A percentile compares a stretch with the other conserved stretches of the same genome.
These are phyloP conservation scores for Monoplex corrugatus DNA, from an alignment of 2,888 invertebrate genomes.

Conservation along the genomic window DNA sequence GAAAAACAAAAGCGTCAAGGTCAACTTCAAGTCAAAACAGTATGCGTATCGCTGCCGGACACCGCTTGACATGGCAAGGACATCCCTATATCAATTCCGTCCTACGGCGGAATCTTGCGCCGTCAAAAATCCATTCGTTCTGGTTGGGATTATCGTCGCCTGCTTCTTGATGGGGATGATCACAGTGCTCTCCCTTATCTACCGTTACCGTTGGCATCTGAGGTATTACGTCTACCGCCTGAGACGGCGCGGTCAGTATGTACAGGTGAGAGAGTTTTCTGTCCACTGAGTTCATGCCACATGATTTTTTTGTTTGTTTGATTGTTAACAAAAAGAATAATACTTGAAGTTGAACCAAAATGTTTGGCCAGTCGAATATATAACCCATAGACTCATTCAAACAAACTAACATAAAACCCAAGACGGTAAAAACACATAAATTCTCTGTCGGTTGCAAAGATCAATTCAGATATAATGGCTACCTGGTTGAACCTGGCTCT, in stretches of 20 bases:
- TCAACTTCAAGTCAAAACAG: neutral
- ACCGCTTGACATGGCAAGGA: neutral
- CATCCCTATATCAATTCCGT: neutral
- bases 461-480: no score
- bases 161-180: neutral
- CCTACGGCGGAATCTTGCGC: neutral
- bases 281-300: no score
- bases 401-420: no score
- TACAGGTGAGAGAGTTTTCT: neutral
- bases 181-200: neutral
- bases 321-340: no score
- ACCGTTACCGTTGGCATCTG: conserved; percentile 40
- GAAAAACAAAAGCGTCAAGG: neutral
- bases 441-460: no score
- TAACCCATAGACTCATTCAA: no score
- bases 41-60: conserved; percentile 19
- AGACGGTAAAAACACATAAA: no score
- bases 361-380: no score
- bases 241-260: neutral
- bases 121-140: neutral
- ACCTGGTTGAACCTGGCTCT: no score
- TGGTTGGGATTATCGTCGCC: neutral
- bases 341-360: no score
- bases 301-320: no score
- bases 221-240: conserved; percentile 37